Percentiles rank a stretch among this genome's conserved stretches.
Conservation (phyloP, 2,888 invertebrate species). For the Bombylius discolor region DNA sequence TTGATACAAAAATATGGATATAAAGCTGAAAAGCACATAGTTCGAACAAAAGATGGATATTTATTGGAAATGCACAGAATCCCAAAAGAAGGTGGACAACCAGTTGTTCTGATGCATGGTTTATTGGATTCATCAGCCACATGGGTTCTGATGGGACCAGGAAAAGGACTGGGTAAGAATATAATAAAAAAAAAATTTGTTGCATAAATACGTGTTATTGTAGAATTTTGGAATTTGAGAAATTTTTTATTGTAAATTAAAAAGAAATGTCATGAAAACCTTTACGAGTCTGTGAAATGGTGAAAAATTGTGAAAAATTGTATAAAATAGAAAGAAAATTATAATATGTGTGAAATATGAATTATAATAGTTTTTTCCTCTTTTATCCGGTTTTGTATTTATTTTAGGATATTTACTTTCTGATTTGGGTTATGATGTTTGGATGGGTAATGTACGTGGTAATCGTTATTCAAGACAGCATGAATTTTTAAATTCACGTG, state of each 20-base stretch:
- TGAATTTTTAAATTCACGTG: conserved; percentile 6
- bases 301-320: too few species aligned
- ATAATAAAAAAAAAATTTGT: too few species aligned
- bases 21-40: conserved; percentile 46
- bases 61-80: conserved; percentile 66
- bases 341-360: too few species aligned
- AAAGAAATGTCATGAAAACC: too few species aligned
- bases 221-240: too few species aligned
- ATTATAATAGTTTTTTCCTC: too few species aligned
- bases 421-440: conserved; percentile 18
- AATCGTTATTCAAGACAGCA: conserved; percentile 17
- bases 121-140: conserved; percentile 58
- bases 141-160: conserved; percentile 59
- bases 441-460: conserved; percentile 19
- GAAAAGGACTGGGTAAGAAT: conserved; percentile 46
- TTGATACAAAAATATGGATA: conserved; percentile 50
- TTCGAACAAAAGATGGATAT: conserved; percentile 64
- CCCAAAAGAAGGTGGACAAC: conserved; percentile 39
- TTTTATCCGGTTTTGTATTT: too few species aligned
- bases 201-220: too few species aligned
- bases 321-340: too few species aligned
- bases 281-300: too few species aligned
- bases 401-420: conserved; percentile 4
- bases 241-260: too few species aligned
- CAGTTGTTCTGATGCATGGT: conserved; percentile 54